Conservation (phyloP, 2,888 invertebrate species). For the Phalangium opilio region DNA sequence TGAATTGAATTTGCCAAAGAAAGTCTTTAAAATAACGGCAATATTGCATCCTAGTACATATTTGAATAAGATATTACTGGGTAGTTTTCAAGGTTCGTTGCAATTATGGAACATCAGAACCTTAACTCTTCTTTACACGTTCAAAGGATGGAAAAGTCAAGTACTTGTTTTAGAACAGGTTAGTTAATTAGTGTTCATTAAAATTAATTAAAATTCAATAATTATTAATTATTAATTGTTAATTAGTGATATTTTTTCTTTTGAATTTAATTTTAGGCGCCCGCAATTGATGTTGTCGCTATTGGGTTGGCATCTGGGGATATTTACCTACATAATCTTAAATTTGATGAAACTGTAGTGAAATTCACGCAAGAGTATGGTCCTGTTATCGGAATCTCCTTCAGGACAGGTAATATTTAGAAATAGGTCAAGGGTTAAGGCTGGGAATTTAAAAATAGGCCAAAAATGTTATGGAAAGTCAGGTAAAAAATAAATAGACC, state of each 20-base stretch:
- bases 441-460: too few relatives aligned
- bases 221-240: background rate
- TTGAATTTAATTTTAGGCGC: slow-evolving; percentile 46
- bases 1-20: slow-evolving; percentile 34
- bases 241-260: slow-evolving; percentile 4
- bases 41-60: slow-evolving; percentile 88
- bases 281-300: slow-evolving; percentile 81
- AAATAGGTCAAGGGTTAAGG: too few relatives aligned
- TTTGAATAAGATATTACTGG: slow-evolving; percentile 79
- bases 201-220: background rate
- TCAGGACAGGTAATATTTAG: slow-evolving; percentile 33
- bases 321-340: slow-evolving; percentile 73
- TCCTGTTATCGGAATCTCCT: slow-evolving; percentile 61
- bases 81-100: slow-evolving; percentile 63
- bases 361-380: slow-evolving; percentile 87
- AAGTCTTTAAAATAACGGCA: slow-evolving; percentile 59
- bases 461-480: too few relatives aligned
- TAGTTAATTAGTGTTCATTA: too few relatives aligned
- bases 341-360: slow-evolving; percentile 63
- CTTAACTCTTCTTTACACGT: slow-evolving; percentile 56
- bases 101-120: slow-evolving; percentile 81
- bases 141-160: slow-evolving; percentile 51
- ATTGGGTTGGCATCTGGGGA: slow-evolving; percentile 67
- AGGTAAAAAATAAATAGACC: too few relatives aligned
- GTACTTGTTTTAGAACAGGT: slow-evolving; percentile 60